Evolutionary conservation across 1,140 invertebrate species (phyloP).

Genomic region (Drosophila malerkotliana): DNA sequence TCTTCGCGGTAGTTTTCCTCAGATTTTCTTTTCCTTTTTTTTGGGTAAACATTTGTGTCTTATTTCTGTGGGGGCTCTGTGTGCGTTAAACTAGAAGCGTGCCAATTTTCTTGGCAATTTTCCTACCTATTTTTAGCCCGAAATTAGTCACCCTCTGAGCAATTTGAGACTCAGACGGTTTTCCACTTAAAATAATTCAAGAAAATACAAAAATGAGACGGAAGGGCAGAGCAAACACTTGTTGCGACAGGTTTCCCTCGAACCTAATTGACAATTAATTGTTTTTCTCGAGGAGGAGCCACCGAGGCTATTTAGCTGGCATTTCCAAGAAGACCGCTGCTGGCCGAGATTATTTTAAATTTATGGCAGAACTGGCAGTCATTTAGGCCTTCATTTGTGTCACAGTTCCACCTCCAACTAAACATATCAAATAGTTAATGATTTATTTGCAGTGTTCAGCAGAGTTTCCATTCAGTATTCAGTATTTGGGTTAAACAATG

Average conservation of each 20-base stretch:
- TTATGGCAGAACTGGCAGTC: slow-evolving; percentile 31
- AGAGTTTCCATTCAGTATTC: slow-evolving; percentile 25
- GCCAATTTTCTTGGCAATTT: slow-evolving; percentile 75
- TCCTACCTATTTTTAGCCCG: slow-evolving; percentile 64
- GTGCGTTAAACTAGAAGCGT: slow-evolving; percentile 65
- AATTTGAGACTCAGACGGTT: slow-evolving; percentile 34
- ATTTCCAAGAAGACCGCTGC: slow-evolving; percentile 5
- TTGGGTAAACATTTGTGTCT: slow-evolving; percentile 13
- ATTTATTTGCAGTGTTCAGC: slow-evolving; percentile 39
- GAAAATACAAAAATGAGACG: slow-evolving; percentile 8
- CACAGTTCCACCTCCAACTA: slow-evolving; percentile 16
- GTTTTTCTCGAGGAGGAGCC: slow-evolving; percentile 12
- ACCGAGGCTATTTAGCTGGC: slow-evolving; percentile 32
- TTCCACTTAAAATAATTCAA: slow-evolving; percentile 38
- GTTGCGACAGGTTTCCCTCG: slow-evolving; percentile 53
- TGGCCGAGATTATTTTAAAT: slow-evolving; percentile 36
- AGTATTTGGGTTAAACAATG: slow-evolving; percentile 66
- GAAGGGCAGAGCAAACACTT: slow-evolving; percentile 61
- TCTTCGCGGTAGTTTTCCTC: slow-evolving; percentile 37
- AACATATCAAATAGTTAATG: slow-evolving; percentile 28
- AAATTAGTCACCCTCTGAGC: slow-evolving; percentile 65
- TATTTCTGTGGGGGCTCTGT: slow-evolving; percentile 6
- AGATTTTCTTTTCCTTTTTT: slow-evolving; percentile 12
- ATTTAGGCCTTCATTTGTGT: slow-evolving; percentile 44
- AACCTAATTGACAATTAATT: slow-evolving; percentile 71